phyloP scores from a whole-genome alignment of 2,888 invertebrate species.

The Ischnus inquisitorius region DNA sequence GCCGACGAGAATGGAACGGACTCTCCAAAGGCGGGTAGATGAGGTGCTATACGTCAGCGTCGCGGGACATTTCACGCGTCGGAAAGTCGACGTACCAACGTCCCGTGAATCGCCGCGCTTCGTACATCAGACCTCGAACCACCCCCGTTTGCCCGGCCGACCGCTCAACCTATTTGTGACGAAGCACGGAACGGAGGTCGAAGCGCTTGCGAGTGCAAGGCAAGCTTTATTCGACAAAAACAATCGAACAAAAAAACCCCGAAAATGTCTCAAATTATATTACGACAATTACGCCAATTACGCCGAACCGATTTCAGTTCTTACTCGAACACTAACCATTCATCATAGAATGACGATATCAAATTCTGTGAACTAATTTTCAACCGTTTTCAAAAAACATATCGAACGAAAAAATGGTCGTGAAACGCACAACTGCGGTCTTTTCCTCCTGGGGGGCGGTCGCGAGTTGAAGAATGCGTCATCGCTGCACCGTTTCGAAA shows the following conservation, averaged over 20 bases:
- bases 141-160: neutral
- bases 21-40: slow-evolving; percentile 66
- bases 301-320: too few relatives aligned
- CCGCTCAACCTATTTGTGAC: slow-evolving; percentile 64
- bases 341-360: too few relatives aligned
- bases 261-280: too few relatives aligned
- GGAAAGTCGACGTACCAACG: slow-evolving; percentile 74
- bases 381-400: too few relatives aligned
- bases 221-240: neutral
- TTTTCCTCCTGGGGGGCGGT: too few relatives aligned
- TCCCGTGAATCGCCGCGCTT: slow-evolving; percentile 74
- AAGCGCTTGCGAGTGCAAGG: neutral
- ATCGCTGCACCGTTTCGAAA: too few relatives aligned
- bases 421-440: too few relatives aligned
- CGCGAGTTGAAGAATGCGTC: too few relatives aligned
- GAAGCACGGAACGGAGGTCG: slow-evolving; percentile 55
- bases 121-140: slow-evolving; percentile 73
- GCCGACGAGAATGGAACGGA: slow-evolving; percentile 59
- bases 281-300: too few relatives aligned
- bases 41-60: slow-evolving; percentile 78
- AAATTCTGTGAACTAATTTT: too few relatives aligned
- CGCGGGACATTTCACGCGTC: slow-evolving; percentile 76
- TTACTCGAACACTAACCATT: too few relatives aligned
- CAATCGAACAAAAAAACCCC: neutral
- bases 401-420: too few relatives aligned